Conservation (phyloP, 1,140 invertebrate genomes). For the Drosophila subobscura region DNA sequence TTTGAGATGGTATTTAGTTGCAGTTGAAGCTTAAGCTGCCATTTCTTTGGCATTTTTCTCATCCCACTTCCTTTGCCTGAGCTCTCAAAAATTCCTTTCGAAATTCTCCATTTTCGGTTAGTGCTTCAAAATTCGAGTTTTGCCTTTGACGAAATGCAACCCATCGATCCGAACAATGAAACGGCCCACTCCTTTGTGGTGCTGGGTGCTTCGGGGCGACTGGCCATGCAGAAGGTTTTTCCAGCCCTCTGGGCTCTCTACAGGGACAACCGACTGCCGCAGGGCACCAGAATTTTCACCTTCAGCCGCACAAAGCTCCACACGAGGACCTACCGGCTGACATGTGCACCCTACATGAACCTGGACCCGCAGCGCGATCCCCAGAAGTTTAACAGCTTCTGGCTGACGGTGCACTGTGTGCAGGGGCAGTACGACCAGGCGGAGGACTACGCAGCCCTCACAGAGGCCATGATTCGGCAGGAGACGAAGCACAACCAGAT, state of each 20-base stretch:
- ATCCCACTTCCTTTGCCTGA: slow-evolving; percentile 15
- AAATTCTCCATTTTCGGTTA: neutral
- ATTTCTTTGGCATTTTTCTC: neutral
- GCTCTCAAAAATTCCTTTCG: neutral
- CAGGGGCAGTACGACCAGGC: slow-evolving; percentile 50
- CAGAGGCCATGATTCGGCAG: slow-evolving; percentile 25
- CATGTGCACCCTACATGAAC: slow-evolving; percentile 51
- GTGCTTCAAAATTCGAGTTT: slow-evolving; percentile 22
- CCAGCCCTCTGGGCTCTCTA: slow-evolving; percentile 61
- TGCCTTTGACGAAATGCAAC: slow-evolving; percentile 31
- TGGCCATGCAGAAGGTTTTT: slow-evolving; percentile 46
- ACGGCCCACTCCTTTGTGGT: slow-evolving; percentile 57
- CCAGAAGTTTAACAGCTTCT: slow-evolving; percentile 65
- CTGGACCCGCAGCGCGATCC: slow-evolving; percentile 44
- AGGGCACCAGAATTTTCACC: slow-evolving; percentile 49
- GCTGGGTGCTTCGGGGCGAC: slow-evolving; percentile 54
- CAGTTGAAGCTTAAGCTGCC: neutral
- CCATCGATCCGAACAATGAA: slow-evolving; percentile 49
- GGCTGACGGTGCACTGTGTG: slow-evolving; percentile 51
- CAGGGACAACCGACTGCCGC: slow-evolving; percentile 58
- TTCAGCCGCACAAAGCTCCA: slow-evolving; percentile 43
- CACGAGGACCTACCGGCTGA: slow-evolving; percentile 36
- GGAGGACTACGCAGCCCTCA: slow-evolving; percentile 32
- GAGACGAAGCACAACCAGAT: slow-evolving; percentile 44
- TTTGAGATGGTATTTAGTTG: neutral